Conservation (phyloP, 2,888 invertebrate species). For the Clunio marinus region DNA sequence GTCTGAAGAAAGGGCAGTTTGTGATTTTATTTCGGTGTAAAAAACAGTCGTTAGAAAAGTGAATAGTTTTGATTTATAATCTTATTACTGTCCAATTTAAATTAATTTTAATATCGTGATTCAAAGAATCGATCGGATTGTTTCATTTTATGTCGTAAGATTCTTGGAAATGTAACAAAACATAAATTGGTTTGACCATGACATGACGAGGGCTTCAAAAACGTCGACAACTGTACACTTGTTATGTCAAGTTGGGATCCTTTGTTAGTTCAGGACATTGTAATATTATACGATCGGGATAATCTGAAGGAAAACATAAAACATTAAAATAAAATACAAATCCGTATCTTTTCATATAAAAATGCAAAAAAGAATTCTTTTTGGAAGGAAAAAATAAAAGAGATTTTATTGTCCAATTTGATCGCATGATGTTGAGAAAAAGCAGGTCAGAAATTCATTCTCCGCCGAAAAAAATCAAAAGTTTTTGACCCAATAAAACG, state of each 20-base stretch:
- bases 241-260: background rate
- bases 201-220: too few relatives aligned
- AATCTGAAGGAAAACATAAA: background rate
- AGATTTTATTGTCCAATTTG: slow-evolving; percentile 36
- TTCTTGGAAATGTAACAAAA: too few relatives aligned
- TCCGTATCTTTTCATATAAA: background rate
- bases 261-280: slow-evolving; percentile 22
- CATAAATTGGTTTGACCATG: too few relatives aligned
- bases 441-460: slow-evolving; percentile 16
- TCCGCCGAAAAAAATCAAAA: background rate
- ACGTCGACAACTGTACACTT: too few relatives aligned
- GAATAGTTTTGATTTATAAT: slow-evolving; percentile 3
- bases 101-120: too few relatives aligned
- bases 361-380: background rate
- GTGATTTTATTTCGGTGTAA: background rate
- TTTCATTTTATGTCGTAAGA: too few relatives aligned
- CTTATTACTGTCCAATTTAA: slow-evolving; percentile 31
- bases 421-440: slow-evolving; percentile 21
- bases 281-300: slow-evolving; percentile 20
- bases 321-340: background rate
- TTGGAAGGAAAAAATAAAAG: background rate
- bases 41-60: background rate
- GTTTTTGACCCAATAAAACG: slow-evolving; percentile 10
- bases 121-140: too few relatives aligned
- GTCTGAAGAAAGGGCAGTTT: background rate